Conservation (phyloP, 2,888 invertebrate species). For the Saturnia pavonia region DNA sequence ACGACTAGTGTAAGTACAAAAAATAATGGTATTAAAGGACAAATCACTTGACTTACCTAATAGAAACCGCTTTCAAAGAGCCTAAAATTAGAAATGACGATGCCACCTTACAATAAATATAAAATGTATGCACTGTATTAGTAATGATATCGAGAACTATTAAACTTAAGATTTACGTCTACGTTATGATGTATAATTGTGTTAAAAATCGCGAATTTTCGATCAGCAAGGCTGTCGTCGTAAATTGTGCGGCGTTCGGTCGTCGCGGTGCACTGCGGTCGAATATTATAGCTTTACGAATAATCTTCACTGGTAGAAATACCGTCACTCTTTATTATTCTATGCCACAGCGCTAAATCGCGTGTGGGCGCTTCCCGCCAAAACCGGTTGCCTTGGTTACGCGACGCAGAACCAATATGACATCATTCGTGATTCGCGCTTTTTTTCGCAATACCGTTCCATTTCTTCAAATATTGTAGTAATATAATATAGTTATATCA, state of each 20-base stretch:
- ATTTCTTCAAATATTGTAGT: constrained; percentile 23
- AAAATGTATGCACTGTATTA: background rate
- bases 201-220: constrained; percentile 56
- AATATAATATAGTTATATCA: background rate
- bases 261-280: constrained; percentile 79
- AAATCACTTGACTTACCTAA: constrained; percentile 39
- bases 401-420: constrained; percentile 38
- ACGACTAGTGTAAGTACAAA: background rate
- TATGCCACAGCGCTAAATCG: constrained; percentile 25
- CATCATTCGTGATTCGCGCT: constrained; percentile 19
- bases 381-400: constrained; percentile 75
- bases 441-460: constrained; percentile 21
- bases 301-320: constrained; percentile 26
- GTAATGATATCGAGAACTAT: background rate
- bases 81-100: constrained; percentile 25
- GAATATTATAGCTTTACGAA: constrained; percentile 48
- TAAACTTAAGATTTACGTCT: background rate
- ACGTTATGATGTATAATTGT: constrained; percentile 27
- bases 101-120: constrained; percentile 22
- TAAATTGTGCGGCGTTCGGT: constrained; percentile 66
- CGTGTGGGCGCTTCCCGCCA: constrained; percentile 71
- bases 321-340: constrained; percentile 22
- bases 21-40: constrained; percentile 2
- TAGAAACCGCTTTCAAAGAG: constrained; percentile 30
- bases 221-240: constrained; percentile 73